phyloP scores from a whole-genome alignment of 2,888 invertebrate genomes.

The Acanthosepion esculentum region DNA sequence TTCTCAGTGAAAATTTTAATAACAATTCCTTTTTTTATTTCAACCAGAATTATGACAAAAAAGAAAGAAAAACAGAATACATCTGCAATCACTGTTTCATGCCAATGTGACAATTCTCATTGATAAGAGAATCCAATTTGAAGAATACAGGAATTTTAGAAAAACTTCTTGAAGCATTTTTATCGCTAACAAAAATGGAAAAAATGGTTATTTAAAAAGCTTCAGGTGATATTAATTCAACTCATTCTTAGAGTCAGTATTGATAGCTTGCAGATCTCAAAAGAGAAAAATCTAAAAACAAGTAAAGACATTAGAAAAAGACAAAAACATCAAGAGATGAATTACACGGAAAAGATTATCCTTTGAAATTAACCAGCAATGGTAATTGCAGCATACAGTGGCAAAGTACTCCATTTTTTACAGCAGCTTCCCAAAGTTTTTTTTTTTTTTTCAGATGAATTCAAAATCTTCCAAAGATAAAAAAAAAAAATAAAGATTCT shows the following conservation, averaged over 20 bases:
- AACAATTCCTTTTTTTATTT: neutral
- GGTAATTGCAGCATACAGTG: too few species aligned
- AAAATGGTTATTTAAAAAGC: neutral
- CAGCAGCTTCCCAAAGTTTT: too few species aligned
- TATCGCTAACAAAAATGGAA: neutral
- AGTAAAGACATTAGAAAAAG: neutral
- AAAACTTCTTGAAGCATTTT: neutral
- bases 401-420: too few species aligned
- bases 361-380: too few species aligned
- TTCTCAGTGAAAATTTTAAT: neutral
- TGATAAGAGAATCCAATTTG: constrained; percentile 1
- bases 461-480: too few species aligned
- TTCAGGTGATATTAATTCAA: neutral
- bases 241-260: neutral
- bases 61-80: neutral
- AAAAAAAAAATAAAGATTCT: too few species aligned
- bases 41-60: too few species aligned
- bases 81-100: neutral
- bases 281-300: neutral
- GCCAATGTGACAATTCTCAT: neutral
- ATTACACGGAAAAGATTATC: too few species aligned
- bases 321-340: neutral
- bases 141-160: neutral
- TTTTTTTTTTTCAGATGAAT: too few species aligned
- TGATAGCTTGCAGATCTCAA: neutral